Percentiles rank a stretch among this genome's conserved stretches.
These are phyloP conservation scores for Ciona savignyi DNA, from an alignment of 23 tunicate genomes.

Conservation along the genomic window DNA sequence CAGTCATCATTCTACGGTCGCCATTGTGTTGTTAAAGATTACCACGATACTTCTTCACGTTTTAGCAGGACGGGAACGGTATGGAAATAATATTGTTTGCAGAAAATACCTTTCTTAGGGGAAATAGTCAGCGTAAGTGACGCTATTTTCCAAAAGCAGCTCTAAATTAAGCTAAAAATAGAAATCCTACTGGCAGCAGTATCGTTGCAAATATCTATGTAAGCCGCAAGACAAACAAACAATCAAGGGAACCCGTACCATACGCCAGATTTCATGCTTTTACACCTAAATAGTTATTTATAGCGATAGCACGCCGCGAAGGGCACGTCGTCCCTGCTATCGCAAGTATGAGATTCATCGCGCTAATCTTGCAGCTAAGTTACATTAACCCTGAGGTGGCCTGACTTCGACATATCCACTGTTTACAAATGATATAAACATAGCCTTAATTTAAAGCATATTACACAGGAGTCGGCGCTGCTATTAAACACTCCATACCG, in stretches of 20 bases:
- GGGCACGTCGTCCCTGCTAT: background rate
- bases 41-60: too few relatives aligned
- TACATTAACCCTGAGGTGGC: constrained; percentile 1
- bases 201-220: background rate
- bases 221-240: background rate
- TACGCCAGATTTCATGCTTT: background rate
- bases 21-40: too few relatives aligned
- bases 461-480: background rate
- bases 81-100: background rate
- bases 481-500: background rate
- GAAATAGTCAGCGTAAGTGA: background rate
- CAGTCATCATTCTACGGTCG: too few relatives aligned
- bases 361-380: background rate
- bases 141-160: background rate
- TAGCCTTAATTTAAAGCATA: background rate
- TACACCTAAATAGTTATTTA: background rate
- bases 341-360: background rate
- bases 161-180: background rate
- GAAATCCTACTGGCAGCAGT: background rate
- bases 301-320: background rate
- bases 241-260: background rate
- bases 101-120: background rate
- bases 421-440: background rate
- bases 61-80: background rate
- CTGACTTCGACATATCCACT: background rate